Percentiles rank a stretch among this genome's conserved stretches.
phyloP scores from a whole-genome alignment of 2,888 invertebrate species.

The Cantharis rufa region DNA sequence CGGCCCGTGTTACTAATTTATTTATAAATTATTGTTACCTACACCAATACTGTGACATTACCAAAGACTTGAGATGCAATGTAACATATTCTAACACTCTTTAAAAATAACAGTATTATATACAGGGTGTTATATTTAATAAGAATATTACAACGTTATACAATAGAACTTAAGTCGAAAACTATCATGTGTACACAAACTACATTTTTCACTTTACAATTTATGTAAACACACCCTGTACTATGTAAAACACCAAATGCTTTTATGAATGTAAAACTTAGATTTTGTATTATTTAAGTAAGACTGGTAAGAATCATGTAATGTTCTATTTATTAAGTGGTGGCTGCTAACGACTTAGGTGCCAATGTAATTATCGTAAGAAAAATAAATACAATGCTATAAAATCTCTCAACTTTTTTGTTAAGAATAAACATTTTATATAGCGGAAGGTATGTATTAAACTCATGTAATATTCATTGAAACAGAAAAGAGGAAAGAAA shows the following conservation, averaged over 20 bases:
- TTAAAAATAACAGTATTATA: constrained; percentile 19
- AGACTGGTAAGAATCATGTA: constrained; percentile 9
- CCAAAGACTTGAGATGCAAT: constrained; percentile 23
- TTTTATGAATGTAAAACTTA: constrained; percentile 16
- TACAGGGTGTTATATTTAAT: constrained; percentile 22
- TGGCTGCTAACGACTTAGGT: constrained; percentile 42
- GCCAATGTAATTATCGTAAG: constrained; percentile 43
- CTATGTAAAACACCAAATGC: constrained; percentile 13
- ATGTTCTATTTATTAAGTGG: constrained; percentile 25
- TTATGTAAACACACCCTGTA: constrained; percentile 16
- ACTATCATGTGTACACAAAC: not conserved
- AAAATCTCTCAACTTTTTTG: not conserved
- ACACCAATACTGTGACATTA: constrained; percentile 21
- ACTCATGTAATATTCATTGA: too few species aligned
- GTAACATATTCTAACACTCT: constrained; percentile 16
- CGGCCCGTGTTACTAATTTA: constrained; percentile 6
- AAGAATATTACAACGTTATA: constrained; percentile 5
- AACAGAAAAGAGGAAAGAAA: too few species aligned
- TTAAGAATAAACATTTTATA: not conserved
- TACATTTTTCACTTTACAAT: constrained; percentile 15
- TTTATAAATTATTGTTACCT: constrained; percentile 12
- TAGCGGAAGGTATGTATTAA: too few species aligned
- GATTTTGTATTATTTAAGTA: constrained; percentile 10
- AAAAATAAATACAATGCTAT: constrained; percentile 36
- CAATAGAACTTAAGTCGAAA: constrained; percentile 20